Evolutionary conservation across 2,113 vertebrate genomes (phyloP).

Genomic region (Phodopus roborovskii): DNA sequence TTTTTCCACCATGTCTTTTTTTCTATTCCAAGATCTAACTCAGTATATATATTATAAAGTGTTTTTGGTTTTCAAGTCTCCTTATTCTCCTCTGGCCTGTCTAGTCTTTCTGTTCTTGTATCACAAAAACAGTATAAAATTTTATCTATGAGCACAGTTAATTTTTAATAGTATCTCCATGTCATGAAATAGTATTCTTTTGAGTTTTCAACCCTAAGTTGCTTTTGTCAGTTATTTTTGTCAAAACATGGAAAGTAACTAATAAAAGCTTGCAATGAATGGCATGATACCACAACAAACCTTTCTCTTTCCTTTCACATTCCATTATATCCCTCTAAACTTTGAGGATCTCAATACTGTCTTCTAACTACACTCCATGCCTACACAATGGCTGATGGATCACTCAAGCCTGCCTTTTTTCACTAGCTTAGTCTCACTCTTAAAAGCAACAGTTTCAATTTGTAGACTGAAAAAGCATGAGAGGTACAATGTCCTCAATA

Average conservation of each 20-base stretch:
- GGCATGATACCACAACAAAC: background rate
- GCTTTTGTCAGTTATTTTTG: conserved; percentile 10
- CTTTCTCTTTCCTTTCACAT: background rate
- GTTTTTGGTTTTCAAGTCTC: conserved; percentile 1
- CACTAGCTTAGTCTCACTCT: background rate
- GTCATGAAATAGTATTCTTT: conserved; percentile 5
- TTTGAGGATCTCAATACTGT: background rate
- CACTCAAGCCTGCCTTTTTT: background rate
- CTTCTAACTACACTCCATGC: background rate
- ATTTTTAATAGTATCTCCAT: conserved; percentile 28
- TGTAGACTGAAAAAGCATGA: background rate
- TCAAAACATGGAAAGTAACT: background rate
- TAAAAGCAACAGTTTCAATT: background rate
- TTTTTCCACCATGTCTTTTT: conserved; percentile 36
- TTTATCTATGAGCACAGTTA: background rate
- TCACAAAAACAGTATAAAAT: background rate
- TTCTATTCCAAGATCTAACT: conserved; percentile 11
- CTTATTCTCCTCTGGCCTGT: background rate
- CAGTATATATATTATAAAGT: background rate
- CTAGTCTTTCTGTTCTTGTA: background rate
- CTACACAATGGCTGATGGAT: background rate
- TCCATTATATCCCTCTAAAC: background rate
- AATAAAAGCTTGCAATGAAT: background rate
- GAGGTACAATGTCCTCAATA: background rate
- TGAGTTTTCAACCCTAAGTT: background rate